Evolutionary conservation across 2,113 vertebrate species (phyloP).

Genomic region (Candoia aspera): DNA sequence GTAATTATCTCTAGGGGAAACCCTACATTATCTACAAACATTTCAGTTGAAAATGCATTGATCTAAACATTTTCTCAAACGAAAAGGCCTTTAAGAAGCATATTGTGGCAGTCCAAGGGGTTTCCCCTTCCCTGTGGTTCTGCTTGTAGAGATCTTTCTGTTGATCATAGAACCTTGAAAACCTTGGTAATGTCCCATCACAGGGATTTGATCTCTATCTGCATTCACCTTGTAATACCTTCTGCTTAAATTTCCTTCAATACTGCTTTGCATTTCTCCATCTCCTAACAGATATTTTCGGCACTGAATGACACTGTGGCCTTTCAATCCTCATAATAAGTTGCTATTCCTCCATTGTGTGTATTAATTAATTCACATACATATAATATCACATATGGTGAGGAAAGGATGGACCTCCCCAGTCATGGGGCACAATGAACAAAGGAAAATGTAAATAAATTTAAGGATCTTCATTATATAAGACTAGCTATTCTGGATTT

Average conservation of each 20-base stretch:
- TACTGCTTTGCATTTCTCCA: neutral
- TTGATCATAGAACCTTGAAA: rapidly evolving
- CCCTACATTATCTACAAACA: neutral
- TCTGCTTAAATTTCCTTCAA: neutral
- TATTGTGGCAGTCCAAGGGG: neutral
- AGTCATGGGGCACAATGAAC: neutral
- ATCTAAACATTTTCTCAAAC: neutral
- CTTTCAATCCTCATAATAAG: neutral
- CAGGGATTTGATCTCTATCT: neutral
- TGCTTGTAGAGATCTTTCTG: neutral
- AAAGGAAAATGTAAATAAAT: neutral
- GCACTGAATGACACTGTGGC: neutral
- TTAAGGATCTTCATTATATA: neutral
- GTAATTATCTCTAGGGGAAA: neutral
- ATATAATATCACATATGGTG: neutral
- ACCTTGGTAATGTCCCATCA: neutral
- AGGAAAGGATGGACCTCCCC: neutral
- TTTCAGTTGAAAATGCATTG: slow-evolving; percentile 2
- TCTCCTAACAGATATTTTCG: neutral
- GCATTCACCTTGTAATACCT: neutral
- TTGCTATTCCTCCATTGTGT: neutral
- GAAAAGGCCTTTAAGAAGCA: neutral
- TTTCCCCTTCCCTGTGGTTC: neutral
- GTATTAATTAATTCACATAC: neutral
- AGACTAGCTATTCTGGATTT: neutral